Base-by-base conservation (phyloP, 2,888 invertebrate species). In the Antitype chi region DNA sequence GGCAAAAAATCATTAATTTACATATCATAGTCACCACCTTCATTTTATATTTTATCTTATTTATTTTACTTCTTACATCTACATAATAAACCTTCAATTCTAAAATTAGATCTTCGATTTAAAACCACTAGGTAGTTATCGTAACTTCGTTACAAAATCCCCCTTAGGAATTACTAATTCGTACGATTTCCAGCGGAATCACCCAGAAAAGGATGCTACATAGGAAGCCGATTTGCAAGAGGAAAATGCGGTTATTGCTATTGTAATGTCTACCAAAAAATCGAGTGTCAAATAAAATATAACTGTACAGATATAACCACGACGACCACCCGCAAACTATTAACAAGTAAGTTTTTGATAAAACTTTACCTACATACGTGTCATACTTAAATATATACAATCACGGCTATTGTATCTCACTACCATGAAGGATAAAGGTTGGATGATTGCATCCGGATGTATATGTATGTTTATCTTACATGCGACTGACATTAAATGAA, bases 181-280 rank as follows among this genome's bases (percentile, higher is more conserved):
- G 25, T 28, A 23, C 38, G 25, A 43, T 52, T 72, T 53, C 53
- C 38, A 72, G 72, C 25, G 11, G 71, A 72, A 28, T 8, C 7
- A 43, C 72, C 72, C 11, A 1, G 11, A 71, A 71, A 0, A 53
- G 72, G 72, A 2, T 72, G 72, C 38, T 25, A 1, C 28, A 23
- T 71, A 72, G 72, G 71, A 53, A 71, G 53, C 38, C 52, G 38
- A 23, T 72, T 43, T 23, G 0, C 1, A 53, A 49, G 53, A 17
- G 52, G 53, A 13, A 5, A 23, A 43, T 72, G 72, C 17, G 23
- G 13, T 43, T 43, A 52, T 53, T 72, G 72, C 38, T 5, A 25
- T 25, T 72, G 72, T 71, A 23, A 5, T 28, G 7, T 17, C 8
- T 52, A 25, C 25, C 23, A 23, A 25, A 28, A 0, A 53, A 28